Evolutionary conservation across 2,113 vertebrate genomes (phyloP), one percentile per base, ranked within the genome.

Genomic region (Peromyscus maniculatus): DNA sequence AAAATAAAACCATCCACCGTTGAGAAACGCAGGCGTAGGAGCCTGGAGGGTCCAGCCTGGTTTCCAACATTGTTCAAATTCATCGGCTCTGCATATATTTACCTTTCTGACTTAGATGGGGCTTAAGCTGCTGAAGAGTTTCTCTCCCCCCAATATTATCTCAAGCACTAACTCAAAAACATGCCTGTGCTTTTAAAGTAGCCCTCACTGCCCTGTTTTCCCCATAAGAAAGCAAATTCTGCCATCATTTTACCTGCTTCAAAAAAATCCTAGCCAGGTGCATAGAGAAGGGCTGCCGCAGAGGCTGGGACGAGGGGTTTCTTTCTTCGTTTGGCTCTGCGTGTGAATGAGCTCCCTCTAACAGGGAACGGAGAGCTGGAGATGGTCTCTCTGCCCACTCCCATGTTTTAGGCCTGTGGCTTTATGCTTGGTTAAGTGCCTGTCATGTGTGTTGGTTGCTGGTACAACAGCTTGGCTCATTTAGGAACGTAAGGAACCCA

Each of bases 401-500:
- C 52, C 94, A 94, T 94, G 95, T 98, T 95, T 92, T 91, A 96
- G 77, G 69, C 93, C 96, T 93, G 97, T 95, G 94, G 93, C 94
- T 98, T 98, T 96, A 78, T 98, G 97, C 97, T 97, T 97, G 97
- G 97, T 92, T 97, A 97, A 97, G 97, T 97, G 96, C 94, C 96
- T 97, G 97, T 97, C 97, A 98, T 98, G 97, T 98, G 97, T 97
- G 94, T 75, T 97, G 75, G 91, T 95, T 96, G 91, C 95, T 59
- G 77, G 64, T 96, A 88, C 93, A 96, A 93, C 94, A 84, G 84
- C 84, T 86, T 93, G 77, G 89, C 92, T 97, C 95, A 88, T 92
- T 95, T 96, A 91, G 95, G 89, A 97, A 96, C 91, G 86, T 90
- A 97, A 95, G 94, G 78, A 96, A 69, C 80, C 89, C 62, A 49